These are phyloP conservation scores for Antennarius maculatus DNA, from an alignment of 2,797 vertebrate genomes.

Conservation along the genomic window DNA sequence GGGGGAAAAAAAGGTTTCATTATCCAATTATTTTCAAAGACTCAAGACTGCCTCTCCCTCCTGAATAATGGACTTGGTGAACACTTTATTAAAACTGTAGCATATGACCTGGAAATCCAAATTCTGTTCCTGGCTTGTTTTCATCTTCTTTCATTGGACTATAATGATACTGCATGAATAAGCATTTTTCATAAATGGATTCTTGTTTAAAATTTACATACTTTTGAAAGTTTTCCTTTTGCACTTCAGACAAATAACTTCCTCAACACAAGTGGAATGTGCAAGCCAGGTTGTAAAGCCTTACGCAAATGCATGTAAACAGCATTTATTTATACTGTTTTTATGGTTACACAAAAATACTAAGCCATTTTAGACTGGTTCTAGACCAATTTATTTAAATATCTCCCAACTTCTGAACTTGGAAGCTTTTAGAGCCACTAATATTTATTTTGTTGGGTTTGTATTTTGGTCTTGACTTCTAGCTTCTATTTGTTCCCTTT, in stretches of 20 bases:
- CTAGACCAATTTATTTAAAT: constrained; percentile 46
- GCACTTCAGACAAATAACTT: constrained; percentile 66
- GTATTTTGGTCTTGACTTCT: constrained; percentile 30
- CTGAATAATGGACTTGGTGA: constrained; percentile 48
- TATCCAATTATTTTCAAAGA: constrained; percentile 53
- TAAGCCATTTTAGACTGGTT: constrained; percentile 74
- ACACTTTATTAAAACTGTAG: constrained; percentile 48
- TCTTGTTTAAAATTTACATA: constrained; percentile 54
- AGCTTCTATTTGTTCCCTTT: constrained; percentile 53
- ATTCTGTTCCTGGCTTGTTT: constrained; percentile 56
- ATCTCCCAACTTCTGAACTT: constrained; percentile 54
- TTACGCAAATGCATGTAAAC: constrained; percentile 78
- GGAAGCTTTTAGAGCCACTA: constrained; percentile 53
- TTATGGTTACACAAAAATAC: constrained; percentile 61
- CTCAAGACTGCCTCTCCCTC: constrained; percentile 39
- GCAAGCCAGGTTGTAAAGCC: constrained; percentile 79
- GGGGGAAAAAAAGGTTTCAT: constrained; percentile 30
- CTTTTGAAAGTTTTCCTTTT: constrained; percentile 65
- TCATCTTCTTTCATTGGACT: constrained; percentile 50
- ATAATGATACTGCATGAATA: constrained; percentile 69
- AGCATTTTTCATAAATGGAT: constrained; percentile 58
- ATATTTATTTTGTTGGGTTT: constrained; percentile 34
- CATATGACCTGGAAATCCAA: constrained; percentile 45
- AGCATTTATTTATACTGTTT: constrained; percentile 74
- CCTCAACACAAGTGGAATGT: constrained; percentile 68